Conservation (phyloP, 2,888 invertebrate genomes). For the Glyphotaelius pellucidus region DNA sequence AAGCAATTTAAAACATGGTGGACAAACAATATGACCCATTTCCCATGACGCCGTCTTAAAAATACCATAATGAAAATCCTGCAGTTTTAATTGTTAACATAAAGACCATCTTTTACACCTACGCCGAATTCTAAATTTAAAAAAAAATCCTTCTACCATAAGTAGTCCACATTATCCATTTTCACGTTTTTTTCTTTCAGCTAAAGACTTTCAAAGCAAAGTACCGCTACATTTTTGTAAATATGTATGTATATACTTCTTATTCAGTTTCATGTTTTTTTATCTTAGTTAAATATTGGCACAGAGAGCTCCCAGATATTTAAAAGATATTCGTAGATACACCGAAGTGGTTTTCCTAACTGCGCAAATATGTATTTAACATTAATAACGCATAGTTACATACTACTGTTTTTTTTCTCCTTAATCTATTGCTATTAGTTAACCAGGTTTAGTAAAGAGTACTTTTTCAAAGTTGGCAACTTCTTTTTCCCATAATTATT, state of each 20-base stretch:
- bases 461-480: background rate
- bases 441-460: background rate
- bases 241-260: background rate
- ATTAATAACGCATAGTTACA: background rate
- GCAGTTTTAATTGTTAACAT: too few species aligned
- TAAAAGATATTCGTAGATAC: background rate
- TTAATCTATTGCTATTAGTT: background rate
- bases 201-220: background rate
- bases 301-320: background rate
- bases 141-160: background rate
- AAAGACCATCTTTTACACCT: too few species aligned
- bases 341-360: background rate
- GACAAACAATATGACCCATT: too few species aligned
- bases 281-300: background rate
- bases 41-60: too few species aligned
- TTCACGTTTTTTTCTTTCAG: background rate
- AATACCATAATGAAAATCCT: too few species aligned
- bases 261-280: background rate
- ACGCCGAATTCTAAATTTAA: too few species aligned
- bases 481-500: too few species aligned
- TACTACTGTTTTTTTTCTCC: background rate
- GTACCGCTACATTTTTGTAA: background rate
- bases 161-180: background rate
- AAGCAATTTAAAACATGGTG: too few species aligned
- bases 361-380: background rate